These are phyloP conservation scores for Oriolus oriolus DNA, from an alignment of 2,113 vertebrate species.

Conservation along the genomic window DNA sequence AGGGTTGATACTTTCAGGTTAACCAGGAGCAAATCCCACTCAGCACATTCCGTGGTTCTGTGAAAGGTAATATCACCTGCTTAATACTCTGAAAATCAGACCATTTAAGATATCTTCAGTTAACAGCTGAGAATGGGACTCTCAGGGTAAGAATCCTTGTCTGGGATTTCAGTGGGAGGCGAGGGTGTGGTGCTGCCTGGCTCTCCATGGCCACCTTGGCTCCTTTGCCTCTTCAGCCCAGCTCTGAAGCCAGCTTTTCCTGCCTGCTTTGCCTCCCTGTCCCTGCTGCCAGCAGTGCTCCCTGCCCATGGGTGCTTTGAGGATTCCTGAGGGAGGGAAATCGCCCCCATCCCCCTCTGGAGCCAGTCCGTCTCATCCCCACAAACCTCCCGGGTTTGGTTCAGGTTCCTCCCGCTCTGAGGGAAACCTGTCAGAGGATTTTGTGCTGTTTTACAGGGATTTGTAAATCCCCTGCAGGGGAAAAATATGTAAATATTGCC, in stretches of 20 bases:
- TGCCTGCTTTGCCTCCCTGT: background rate
- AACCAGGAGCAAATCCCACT: background rate
- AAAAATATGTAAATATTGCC: background rate
- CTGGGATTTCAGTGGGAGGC: background rate
- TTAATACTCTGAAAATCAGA: background rate
- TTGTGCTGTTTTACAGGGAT: background rate
- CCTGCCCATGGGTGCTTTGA: background rate
- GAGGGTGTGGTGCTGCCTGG: background rate
- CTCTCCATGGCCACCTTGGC: background rate
- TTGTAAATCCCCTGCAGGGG: background rate
- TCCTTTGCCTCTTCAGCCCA: background rate
- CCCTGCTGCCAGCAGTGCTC: background rate
- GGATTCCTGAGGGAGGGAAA: background rate
- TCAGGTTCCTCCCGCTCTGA: background rate
- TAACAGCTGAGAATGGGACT: background rate
- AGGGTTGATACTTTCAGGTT: background rate
- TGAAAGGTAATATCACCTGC: background rate
- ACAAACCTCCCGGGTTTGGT: background rate
- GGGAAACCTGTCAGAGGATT: background rate
- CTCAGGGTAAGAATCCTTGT: background rate
- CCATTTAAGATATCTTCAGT: background rate
- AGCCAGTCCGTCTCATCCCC: background rate
- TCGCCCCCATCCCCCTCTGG: background rate
- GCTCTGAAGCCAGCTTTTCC: background rate
- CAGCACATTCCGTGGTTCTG: background rate